A percentile compares a stretch with the other conserved stretches of the same genome.
Conservation (phyloP, 2,113 vertebrate species). For the Lipotes vexillifer region DNA sequence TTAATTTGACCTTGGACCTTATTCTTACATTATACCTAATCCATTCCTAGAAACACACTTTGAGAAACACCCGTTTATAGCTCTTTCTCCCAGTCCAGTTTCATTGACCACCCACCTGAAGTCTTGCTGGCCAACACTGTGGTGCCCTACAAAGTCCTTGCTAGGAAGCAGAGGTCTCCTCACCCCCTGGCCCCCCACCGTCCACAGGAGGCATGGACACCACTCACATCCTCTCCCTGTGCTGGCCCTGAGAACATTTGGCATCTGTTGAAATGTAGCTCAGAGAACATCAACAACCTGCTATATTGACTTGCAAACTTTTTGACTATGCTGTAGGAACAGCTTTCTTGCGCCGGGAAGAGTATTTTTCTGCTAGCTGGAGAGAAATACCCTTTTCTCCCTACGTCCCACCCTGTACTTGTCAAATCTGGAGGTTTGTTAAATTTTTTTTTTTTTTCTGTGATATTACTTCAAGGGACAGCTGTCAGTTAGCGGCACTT, state of each 20-base stretch:
- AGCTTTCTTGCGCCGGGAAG: not conserved
- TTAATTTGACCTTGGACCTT: not conserved
- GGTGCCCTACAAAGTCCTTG: not conserved
- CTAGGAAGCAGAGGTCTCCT: not conserved
- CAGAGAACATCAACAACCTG: not conserved
- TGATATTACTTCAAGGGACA: conserved; percentile 58
- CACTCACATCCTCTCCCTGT: not conserved
- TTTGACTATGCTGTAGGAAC: not conserved
- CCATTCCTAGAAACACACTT: not conserved
- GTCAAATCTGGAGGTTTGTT: conserved; percentile 46
- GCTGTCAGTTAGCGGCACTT: conserved; percentile 74
- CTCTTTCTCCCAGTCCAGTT: not conserved
- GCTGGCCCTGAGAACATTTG: not conserved
- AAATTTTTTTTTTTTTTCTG: not conserved
- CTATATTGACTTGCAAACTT: not conserved
- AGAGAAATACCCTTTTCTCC: conserved; percentile 48
- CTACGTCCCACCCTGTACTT: conserved; percentile 12
- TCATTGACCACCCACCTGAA: not conserved
- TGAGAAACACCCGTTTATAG: not conserved
- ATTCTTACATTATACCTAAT: not conserved
- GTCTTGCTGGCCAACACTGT: not conserved
- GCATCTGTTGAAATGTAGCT: conserved; percentile 11
- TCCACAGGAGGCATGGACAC: not conserved
- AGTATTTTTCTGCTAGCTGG: conserved; percentile 23
- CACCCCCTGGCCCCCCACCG: not conserved